phyloP scores from a whole-genome alignment of 2,113 vertebrate species.

The Semnornis frantzii region DNA sequence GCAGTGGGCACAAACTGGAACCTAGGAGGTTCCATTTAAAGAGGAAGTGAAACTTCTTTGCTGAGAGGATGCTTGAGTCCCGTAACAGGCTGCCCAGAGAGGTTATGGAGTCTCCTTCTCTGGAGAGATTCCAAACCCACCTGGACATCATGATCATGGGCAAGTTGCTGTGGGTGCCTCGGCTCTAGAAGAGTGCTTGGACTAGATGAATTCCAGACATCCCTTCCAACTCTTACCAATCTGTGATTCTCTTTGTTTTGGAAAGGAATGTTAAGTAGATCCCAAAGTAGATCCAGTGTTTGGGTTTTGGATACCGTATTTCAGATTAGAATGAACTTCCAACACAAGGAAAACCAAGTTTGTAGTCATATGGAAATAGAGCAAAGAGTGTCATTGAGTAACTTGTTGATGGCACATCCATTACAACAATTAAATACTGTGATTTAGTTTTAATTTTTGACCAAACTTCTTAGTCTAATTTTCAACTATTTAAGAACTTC shows the following conservation, averaged over 20 bases:
- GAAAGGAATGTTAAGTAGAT: not conserved
- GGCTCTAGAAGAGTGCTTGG: no score
- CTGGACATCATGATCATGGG: no score
- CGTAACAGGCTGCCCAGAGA: no score
- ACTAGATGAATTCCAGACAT: no score
- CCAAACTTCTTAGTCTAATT: not conserved
- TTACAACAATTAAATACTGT: not conserved
- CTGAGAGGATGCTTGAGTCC: no score
- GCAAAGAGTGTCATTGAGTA: accelerated
- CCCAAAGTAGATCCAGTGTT: not conserved
- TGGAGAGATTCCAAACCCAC: no score
- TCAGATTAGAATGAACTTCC: not conserved
- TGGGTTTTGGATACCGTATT: not conserved
- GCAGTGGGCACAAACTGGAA: no score
- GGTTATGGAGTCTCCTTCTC: no score
- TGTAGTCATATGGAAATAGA: not conserved
- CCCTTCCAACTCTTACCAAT: no score
- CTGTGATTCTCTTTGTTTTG: not conserved
- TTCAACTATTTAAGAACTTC: not conserved
- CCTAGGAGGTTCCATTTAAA: no score
- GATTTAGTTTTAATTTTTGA: not conserved
- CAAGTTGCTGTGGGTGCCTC: no score
- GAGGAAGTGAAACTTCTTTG: no score
- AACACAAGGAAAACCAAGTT: not conserved
- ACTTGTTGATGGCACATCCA: not conserved